Base-by-base conservation (phyloP, 2,888 invertebrate species). In the Fabriciana adippe region DNA sequence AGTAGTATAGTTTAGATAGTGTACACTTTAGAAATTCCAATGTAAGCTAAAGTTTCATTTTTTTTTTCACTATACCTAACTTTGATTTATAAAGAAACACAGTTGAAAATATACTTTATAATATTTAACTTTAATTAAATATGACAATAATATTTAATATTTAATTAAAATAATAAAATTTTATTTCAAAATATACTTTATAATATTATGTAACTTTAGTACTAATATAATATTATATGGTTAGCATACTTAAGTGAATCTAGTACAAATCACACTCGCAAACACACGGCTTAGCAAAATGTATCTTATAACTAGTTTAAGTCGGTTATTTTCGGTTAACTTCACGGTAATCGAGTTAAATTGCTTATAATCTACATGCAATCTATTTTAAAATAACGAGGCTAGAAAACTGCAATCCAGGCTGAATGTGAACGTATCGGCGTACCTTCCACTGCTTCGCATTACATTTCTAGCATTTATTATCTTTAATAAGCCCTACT, bases 361-460 rank as follows among this genome's bases (percentile, higher is more conserved):
- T 69, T 67, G 55, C 62, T 61, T 59, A 45, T 66, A 64, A 61
- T 67, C 53, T 69, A 67, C 65, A 59, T 48, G 62, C 55, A 65
- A 67, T 67, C 65, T 64, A 68, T 62, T 70, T 65, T 55, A 72
- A 67, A 60, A 41, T 59, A 70, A 64, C 67, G 67, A 70, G 66
- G 64, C 71, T 70, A 68, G 67, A 69, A 59, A 62, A 66, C 69
- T 47, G 53, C 63, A 48, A 72, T 70, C 65, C 64, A 67, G 65
- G 70, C 63, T 65, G 67, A 71, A 67, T 69, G 71, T 69, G 71
- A 67, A 63, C 65, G 69, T 64, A 71, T 71, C 54, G 54, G 48
- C 57, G 50, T 66, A 50, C 65, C 67, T 63, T 59, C 16, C 53
- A 61, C 62, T 64, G 60, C 65, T 31, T 54, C 48, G 35, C 67